Evolutionary conservation across 2,888 invertebrate species (phyloP), one percentile per base, ranked within the genome.

Genomic region (Drosophila anomalata): DNA sequence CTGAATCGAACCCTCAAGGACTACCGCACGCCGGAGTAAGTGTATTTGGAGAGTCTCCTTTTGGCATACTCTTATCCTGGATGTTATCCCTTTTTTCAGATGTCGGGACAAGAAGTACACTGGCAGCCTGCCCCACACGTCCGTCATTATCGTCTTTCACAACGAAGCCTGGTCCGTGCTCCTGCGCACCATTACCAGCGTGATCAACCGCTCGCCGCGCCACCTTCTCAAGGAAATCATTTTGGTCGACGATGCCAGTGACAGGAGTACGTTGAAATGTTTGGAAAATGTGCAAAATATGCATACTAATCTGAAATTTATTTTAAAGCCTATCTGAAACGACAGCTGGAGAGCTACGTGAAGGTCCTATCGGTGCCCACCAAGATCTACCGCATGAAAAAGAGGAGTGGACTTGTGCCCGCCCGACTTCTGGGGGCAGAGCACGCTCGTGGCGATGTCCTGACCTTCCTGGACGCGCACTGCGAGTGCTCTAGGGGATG

Each of bases 101-200:
- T 96, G 96, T 89, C 92, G 93, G 74, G 79, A 78, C 29, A 91
- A 93, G 67, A 93, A 94, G 78, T 94, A 94, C 77, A 90, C 92
- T 65, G 91, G 93, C 68, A 93, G 93, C 54, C 92, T 99, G 58
- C 98, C 98, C 0, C 96, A 94, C 75, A 97, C 98, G 0, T 96
- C 96, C 75, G 94, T 99, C 14, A 96, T 99, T 55, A 98, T 99
- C 76, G 98, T 99, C 1, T 99, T 99, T 91, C 99, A 99, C 91
- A 99, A 99, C 91, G 99, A 99, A 92, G 99, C 99, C 0, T 99
- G 98, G 98, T 98, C 99, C 3, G 99, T 99, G 0, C 93, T 99
- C 11, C 93, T 99, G 84, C 93, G 99, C 58, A 99, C 99, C 1
- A 96, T 99, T 26, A 97, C 97, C 93, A 98, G 98, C 85, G 97